These are phyloP conservation scores for Manacus vitellinus DNA, from an alignment of 2,113 vertebrate genomes.

Conservation along the genomic window DNA sequence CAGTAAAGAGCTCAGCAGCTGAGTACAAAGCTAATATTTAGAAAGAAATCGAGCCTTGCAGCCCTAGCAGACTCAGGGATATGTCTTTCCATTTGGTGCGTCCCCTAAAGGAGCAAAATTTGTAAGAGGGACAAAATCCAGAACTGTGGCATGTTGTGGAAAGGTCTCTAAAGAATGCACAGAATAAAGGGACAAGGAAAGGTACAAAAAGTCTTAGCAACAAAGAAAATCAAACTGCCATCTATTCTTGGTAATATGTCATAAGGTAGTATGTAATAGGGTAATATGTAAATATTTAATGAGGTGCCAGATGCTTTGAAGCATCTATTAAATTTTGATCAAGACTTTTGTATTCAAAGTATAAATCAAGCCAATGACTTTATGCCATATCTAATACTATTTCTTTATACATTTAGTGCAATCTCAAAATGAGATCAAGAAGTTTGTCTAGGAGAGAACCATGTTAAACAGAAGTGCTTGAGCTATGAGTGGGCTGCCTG, in stretches of 20 bases:
- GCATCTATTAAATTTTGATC: background rate
- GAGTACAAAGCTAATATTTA: background rate
- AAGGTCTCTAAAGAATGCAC: background rate
- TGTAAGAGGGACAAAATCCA: background rate
- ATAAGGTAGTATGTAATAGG: background rate
- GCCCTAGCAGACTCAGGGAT: background rate
- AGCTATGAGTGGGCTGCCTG: background rate
- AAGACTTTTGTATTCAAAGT: background rate
- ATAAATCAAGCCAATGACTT: background rate
- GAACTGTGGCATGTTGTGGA: background rate
- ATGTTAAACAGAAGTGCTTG: background rate
- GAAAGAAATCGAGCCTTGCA: background rate
- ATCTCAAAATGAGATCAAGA: background rate
- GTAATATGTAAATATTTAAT: background rate
- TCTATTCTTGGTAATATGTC: background rate
- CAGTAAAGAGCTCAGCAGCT: background rate
- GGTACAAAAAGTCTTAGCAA: background rate
- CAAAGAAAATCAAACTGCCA: background rate
- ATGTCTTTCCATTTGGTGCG: background rate
- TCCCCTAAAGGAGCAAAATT: background rate
- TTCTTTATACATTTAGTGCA: background rate
- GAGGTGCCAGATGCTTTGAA: conserved; percentile 2
- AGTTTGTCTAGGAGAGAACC: background rate
- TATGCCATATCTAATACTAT: background rate
- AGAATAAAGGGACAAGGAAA: background rate